Evolutionary conservation across 2,113 vertebrate species (phyloP).

Genomic region (Phaethon lepturus): DNA sequence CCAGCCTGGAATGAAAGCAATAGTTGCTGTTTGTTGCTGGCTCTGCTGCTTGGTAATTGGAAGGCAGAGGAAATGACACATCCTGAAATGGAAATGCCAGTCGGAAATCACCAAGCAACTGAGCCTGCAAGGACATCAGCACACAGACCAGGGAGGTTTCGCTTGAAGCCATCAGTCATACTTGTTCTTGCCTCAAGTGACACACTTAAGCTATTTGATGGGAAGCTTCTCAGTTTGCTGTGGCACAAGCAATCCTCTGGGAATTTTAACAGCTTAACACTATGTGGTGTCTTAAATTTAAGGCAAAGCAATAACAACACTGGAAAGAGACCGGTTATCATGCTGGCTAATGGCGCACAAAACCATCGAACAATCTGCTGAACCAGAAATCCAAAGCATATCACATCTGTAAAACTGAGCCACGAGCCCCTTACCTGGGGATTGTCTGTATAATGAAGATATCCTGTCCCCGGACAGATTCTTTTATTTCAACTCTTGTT

Average conservation of each 20-base stretch:
- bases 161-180: neutral
- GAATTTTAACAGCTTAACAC: slow-evolving; percentile 6
- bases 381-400: neutral
- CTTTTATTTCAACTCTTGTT: slow-evolving; percentile 97
- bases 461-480: slow-evolving; percentile 95
- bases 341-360: neutral
- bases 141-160: neutral
- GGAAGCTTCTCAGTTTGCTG: neutral
- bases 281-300: neutral
- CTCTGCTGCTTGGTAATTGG: neutral
- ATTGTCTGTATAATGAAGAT: slow-evolving; percentile 99
- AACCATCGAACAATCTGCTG: neutral
- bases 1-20: neutral
- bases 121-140: neutral
- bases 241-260: neutral
- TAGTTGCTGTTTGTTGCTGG: neutral
- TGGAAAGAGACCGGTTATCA: neutral
- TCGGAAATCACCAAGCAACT: neutral
- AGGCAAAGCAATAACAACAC: neutral
- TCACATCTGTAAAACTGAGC: neutral
- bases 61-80: neutral
- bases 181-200: neutral
- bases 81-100: neutral
- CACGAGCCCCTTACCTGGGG: slow-evolving; percentile 82
- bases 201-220: neutral